Percentiles rank a stretch among this genome's conserved stretches.
Conservation (phyloP, 2,888 invertebrate genomes). For the Orchesella flavescens region DNA sequence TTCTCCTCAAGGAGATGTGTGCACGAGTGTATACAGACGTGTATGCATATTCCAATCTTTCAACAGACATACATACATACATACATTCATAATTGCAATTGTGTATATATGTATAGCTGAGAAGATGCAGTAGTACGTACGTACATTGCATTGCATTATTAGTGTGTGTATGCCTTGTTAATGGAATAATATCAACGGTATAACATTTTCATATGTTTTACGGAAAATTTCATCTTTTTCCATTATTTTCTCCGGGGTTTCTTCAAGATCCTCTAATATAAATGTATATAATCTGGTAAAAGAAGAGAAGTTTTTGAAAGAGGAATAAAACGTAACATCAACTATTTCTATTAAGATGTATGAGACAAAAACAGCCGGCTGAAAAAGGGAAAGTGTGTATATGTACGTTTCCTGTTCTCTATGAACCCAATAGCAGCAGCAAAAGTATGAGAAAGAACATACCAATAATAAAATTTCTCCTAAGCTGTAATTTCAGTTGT, state of each 20-base stretch:
- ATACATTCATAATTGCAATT: conserved; percentile 5
- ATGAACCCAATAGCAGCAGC: background rate
- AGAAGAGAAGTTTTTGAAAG: background rate
- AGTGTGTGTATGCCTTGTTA: no score
- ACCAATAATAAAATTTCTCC: conserved; percentile 15
- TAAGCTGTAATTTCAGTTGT: conserved; percentile 24
- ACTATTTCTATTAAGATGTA: background rate
- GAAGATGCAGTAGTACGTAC: no score
- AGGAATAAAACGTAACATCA: conserved; percentile 8
- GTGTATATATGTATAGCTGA: background rate
- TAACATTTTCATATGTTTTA: background rate
- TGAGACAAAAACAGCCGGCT: no score
- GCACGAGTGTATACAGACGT: conserved; percentile 29
- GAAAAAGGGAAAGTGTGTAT: no score
- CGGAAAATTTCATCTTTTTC: conserved; percentile 30
- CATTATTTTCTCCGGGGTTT: conserved; percentile 8
- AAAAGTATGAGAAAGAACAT: background rate
- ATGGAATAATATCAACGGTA: background rate
- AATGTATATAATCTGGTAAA: background rate
- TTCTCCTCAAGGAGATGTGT: conserved; percentile 55
- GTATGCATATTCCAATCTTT: conserved; percentile 14
- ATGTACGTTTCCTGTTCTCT: no score
- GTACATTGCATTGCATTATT: no score
- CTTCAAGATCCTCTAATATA: conserved; percentile 6
- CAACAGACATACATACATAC: background rate